These are phyloP conservation scores for Erythrocercus mccallii DNA, from an alignment of 2,113 vertebrate genomes.

Conservation along the genomic window DNA sequence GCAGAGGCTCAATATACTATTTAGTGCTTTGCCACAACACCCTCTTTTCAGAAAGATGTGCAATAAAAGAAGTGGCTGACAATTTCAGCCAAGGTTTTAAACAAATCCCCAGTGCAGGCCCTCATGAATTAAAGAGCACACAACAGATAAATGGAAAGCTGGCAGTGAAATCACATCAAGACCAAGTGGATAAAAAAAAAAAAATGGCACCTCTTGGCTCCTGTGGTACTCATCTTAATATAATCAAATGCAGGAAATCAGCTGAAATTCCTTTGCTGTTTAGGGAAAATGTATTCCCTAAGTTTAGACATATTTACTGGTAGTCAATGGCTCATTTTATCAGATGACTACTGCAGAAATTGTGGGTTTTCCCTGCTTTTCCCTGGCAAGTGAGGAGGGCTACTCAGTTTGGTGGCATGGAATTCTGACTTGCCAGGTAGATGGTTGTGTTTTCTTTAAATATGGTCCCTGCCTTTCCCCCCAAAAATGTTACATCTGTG, in stretches of 20 bases:
- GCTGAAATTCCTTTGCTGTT: not conserved
- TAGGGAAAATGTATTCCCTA: not conserved
- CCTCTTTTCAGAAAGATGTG: conserved; percentile 8
- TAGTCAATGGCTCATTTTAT: not conserved
- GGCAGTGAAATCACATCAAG: conserved; percentile 26
- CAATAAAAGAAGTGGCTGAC: conserved; percentile 21
- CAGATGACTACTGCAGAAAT: not conserved
- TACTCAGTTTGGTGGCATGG: not conserved
- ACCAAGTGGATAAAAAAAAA: not conserved
- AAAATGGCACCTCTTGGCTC: not conserved
- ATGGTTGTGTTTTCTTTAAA: not conserved
- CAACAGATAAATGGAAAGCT: conserved; percentile 23
- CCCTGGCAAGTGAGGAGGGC: not conserved
- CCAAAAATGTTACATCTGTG: not conserved
- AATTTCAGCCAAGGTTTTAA: conserved; percentile 42
- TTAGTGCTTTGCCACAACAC: conserved; percentile 34
- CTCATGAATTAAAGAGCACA: conserved; percentile 32
- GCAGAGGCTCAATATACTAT: conserved; percentile 8
- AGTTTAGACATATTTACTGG: not conserved
- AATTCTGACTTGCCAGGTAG: not conserved
- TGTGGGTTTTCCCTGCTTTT: not conserved
- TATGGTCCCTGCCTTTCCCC: not conserved
- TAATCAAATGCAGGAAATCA: not conserved
- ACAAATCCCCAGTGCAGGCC: conserved; percentile 21
- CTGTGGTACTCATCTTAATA: not conserved